Percentiles rank a stretch among this genome's conserved stretches.
Conservation (phyloP, 2,113 vertebrate genomes). For the Eulemur rufifrons region DNA sequence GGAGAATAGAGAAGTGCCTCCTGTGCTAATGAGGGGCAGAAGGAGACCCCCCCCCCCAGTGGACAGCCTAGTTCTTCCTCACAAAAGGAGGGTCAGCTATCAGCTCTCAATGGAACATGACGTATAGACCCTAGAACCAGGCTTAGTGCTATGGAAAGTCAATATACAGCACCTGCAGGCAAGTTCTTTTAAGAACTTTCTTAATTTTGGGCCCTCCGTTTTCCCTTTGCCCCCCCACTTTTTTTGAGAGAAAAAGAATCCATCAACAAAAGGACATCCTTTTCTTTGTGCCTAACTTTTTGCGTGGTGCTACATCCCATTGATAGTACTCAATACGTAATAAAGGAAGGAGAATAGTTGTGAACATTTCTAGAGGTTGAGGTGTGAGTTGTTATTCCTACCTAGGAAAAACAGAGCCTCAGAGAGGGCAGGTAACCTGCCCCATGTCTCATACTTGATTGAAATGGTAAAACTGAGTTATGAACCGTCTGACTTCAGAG, state of each 20-base stretch:
- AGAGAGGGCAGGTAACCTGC: not conserved
- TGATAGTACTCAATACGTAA: not conserved
- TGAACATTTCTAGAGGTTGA: not conserved
- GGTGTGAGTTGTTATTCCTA: not conserved
- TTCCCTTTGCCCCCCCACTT: rapidly evolving
- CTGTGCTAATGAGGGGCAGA: not conserved
- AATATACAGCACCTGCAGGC: not conserved
- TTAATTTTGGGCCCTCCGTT: not conserved
- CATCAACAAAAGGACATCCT: not conserved
- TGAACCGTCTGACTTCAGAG: not conserved
- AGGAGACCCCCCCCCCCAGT: not conserved
- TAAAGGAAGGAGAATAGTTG: not conserved
- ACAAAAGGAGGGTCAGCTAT: not conserved
- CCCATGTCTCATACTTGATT: not conserved
- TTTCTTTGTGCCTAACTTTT: not conserved
- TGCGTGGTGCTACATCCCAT: not conserved
- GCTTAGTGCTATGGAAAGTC: not conserved
- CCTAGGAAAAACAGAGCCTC: not conserved
- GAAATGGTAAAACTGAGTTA: not conserved
- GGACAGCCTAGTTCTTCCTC: not conserved
- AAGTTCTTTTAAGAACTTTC: not conserved
- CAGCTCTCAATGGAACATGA: not conserved
- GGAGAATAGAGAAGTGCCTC: not conserved
- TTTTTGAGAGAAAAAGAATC: not conserved
- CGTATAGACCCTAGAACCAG: not conserved